phyloP scores from a whole-genome alignment of 2,113 vertebrate species.

The Microcebus lehilahytsara region DNA sequence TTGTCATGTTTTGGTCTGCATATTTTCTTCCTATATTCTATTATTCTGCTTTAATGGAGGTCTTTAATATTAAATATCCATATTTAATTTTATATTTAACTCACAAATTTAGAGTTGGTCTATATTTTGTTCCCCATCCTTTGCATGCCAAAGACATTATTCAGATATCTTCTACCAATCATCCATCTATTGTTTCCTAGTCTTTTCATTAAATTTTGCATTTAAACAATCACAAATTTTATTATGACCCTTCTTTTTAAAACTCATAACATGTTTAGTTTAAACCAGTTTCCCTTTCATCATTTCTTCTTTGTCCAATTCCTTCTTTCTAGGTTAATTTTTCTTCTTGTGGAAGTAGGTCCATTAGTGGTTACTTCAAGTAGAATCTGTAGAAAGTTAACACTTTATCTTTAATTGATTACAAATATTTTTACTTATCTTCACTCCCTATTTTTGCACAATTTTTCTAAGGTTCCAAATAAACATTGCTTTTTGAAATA shows the following conservation, averaged over 20 bases:
- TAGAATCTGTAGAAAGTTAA: conserved; percentile 5
- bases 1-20: not conserved
- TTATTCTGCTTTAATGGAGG: not conserved
- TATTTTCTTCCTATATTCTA: not conserved
- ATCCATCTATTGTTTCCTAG: not conserved
- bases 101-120: not conserved
- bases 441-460: not conserved
- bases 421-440: not conserved
- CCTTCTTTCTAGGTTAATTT: not conserved
- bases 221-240: not conserved
- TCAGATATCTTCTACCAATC: not conserved
- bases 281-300: not conserved
- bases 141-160: not conserved
- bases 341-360: not conserved
- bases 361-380: not conserved
- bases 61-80: not conserved
- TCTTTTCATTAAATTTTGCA: conserved; percentile 17
- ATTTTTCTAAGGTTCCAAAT: not conserved
- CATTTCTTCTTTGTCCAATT: not conserved
- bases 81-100: conserved; percentile 43
- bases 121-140: conserved; percentile 13
- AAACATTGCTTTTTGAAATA: not conserved
- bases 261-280: not conserved
- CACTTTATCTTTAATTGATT: not conserved
- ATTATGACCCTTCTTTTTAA: not conserved